These are phyloP conservation scores for Microcebus jonahi DNA, from an alignment of 2,113 vertebrate species.

Conservation along the genomic window DNA sequence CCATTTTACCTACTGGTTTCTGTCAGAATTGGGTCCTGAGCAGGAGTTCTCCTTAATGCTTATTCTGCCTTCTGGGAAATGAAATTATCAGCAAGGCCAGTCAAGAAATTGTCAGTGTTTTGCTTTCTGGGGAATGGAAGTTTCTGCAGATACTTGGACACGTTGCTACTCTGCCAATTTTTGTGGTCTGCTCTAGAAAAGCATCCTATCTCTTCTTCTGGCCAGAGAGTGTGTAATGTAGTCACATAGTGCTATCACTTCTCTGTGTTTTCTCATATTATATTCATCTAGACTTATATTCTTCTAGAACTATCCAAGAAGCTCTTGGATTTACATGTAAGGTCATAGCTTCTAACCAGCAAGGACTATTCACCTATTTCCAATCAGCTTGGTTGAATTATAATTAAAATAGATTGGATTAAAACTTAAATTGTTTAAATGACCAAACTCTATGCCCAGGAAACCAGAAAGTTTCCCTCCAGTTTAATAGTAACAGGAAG, in stretches of 20 bases:
- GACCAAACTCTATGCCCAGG: background rate
- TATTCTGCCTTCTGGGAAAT: constrained; percentile 72
- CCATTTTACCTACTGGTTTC: constrained; percentile 73
- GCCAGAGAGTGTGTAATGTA: background rate
- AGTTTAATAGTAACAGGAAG: background rate
- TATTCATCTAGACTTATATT: background rate
- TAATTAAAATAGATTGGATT: constrained; percentile 31
- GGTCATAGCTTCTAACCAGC: background rate
- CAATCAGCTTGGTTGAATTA: background rate
- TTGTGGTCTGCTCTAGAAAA: background rate
- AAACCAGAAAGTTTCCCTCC: background rate
- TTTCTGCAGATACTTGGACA: constrained; percentile 56
- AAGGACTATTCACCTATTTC: background rate
- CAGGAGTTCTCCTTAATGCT: constrained; percentile 63
- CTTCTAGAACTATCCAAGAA: too few species aligned
- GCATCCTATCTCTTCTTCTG: background rate
- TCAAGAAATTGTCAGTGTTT: constrained; percentile 71
- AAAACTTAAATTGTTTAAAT: constrained; percentile 32
- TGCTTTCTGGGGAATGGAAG: constrained; percentile 53
- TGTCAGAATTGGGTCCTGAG: constrained; percentile 69
- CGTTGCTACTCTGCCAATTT: constrained; percentile 21
- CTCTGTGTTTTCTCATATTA: background rate
- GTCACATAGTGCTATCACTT: background rate
- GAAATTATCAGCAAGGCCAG: constrained; percentile 69
- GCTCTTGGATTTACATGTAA: background rate